Evolutionary conservation across 2,888 invertebrate genomes (phyloP), one percentile per base, ranked within the genome.

Genomic region (Sacculina carcini): DNA sequence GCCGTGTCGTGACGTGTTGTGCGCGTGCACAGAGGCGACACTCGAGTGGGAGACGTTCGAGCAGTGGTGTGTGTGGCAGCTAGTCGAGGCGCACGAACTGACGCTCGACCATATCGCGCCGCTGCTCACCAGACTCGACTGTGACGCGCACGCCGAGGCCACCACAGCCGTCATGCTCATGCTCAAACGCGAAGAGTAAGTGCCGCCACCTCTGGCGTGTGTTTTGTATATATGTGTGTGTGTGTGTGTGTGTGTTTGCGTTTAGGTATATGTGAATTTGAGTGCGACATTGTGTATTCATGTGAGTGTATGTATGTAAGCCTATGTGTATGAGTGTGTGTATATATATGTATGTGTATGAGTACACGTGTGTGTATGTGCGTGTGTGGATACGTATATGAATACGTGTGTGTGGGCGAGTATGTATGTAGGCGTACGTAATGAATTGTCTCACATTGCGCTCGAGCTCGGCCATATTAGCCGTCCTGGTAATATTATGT

Each of bases 41-140:
- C 70, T 96, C 52, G 75, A 76, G 52, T 98, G 94, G 87, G 94
- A 96, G 67, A 90, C 92, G 2, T 85, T 90, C 60, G 94, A 96
- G 66, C 96, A 98, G 66, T 80, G 85, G 64, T 92, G 89, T 65
- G 73, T 96, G 44, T 98, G 96, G 96, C 92, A 94, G 66, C 71
- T 98, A 53, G 75, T 94, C 48, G 78, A 81, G 58, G 90, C 90
- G 39, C 94, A 94, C 64, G 85, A 87, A 64, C 81, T 92, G 62
- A 80, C 86, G 51, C 75, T 89, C n/a, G 87, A 89, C 62, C 79
- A 81, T 62, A 77, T 92, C 57, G 68, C 86, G 61, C 79, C 85
- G 34, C 69, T 80, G 58, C 67, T 81, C 58, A 75, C 78, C n/a
- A 83, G 84, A 61, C 67, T 89, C 54, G 79, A 82, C 61, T 77